A percentile compares a stretch with the other conserved stretches of the same genome.
Evolutionary conservation across 2,113 vertebrate species (phyloP).

Genomic region (Forbesichthys agassizii): DNA sequence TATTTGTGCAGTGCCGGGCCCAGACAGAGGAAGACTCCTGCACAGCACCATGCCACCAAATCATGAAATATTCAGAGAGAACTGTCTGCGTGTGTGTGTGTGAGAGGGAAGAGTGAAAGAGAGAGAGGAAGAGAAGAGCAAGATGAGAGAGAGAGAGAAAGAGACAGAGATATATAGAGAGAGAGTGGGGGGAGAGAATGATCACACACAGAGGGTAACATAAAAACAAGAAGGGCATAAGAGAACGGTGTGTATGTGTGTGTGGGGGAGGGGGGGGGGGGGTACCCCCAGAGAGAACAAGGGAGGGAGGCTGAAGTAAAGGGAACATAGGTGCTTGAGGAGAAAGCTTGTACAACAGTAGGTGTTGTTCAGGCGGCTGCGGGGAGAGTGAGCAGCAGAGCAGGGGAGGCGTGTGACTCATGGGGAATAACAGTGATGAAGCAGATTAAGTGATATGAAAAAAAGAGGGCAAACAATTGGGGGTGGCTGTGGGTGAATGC

Average conservation of each 20-base stretch:
- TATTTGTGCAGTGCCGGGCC: slow-evolving; percentile 89
- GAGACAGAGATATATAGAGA: neutral
- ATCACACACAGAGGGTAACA: slow-evolving; percentile 9
- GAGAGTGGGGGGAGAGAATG: neutral
- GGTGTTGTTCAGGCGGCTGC: slow-evolving; percentile 28
- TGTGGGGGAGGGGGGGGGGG: neutral
- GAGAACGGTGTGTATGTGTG: neutral
- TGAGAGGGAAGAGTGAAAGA: slow-evolving; percentile 54
- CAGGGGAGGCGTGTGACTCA: slow-evolving; percentile 9
- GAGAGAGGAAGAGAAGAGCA: slow-evolving; percentile 39
- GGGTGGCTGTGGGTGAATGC: slow-evolving; percentile 31
- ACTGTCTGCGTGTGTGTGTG: slow-evolving; percentile 10
- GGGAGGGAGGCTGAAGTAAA: too few relatives aligned
- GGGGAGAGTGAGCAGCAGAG: slow-evolving; percentile 27
- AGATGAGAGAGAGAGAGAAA: slow-evolving; percentile 32
- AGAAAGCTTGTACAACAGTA: neutral
- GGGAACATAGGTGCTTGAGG: neutral
- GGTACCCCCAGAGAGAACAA: neutral
- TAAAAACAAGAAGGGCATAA: neutral
- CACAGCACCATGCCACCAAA: slow-evolving; percentile 75
- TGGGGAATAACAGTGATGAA: slow-evolving; percentile 16
- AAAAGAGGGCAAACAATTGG: slow-evolving; percentile 16
- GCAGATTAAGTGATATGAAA: slow-evolving; percentile 31
- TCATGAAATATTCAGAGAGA: slow-evolving; percentile 93
- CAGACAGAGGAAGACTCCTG: slow-evolving; percentile 79